Evolutionary conservation across 2,888 invertebrate genomes (phyloP).

Genomic region (Rugalucina vietnamica): DNA sequence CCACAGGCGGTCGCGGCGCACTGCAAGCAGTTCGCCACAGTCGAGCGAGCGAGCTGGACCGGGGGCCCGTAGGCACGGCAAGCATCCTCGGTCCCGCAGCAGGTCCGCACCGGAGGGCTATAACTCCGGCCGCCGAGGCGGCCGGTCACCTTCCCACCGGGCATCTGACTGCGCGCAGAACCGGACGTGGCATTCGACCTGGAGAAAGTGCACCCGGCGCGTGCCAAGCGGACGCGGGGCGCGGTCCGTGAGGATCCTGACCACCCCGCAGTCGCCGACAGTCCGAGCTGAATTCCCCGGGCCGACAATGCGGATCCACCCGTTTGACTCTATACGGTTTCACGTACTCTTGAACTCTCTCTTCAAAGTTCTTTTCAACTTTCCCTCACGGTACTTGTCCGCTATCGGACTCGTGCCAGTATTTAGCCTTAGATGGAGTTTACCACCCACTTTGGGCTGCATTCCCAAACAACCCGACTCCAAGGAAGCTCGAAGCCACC

Average conservation of each 20-base stretch:
- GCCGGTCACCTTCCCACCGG: too few relatives aligned
- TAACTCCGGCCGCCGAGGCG: too few relatives aligned
- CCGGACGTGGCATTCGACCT: too few relatives aligned
- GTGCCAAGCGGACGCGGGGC: too few relatives aligned
- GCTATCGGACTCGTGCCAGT: conserved; percentile 88
- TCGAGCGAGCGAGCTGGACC: too few relatives aligned
- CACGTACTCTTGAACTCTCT: conserved; percentile 87
- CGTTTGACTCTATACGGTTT: conserved; percentile 85
- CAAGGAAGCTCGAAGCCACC: conserved; percentile 44
- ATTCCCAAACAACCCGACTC: conserved; percentile 68
- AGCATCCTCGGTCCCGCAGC: conserved; percentile 51
- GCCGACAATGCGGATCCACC: conserved; percentile 79
- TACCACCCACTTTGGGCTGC: conserved; percentile 85
- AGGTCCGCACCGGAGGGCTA: too few relatives aligned
- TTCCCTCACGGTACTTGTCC: conserved; percentile 89
- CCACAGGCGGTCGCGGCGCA: too few relatives aligned
- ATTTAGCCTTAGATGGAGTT: conserved; percentile 87
- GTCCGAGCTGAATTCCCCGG: conserved; percentile 44
- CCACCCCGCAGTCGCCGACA: conserved; percentile 84
- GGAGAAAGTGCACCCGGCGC: too few relatives aligned
- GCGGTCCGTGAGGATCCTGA: conserved; percentile 83
- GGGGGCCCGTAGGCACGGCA: too few relatives aligned
- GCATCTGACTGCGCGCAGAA: conserved; percentile 83
- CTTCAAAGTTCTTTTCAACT: conserved; percentile 88
- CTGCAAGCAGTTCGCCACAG: conserved; percentile 54